phyloP scores from a whole-genome alignment of 2,888 invertebrate genomes.

The Troilus luridus region DNA sequence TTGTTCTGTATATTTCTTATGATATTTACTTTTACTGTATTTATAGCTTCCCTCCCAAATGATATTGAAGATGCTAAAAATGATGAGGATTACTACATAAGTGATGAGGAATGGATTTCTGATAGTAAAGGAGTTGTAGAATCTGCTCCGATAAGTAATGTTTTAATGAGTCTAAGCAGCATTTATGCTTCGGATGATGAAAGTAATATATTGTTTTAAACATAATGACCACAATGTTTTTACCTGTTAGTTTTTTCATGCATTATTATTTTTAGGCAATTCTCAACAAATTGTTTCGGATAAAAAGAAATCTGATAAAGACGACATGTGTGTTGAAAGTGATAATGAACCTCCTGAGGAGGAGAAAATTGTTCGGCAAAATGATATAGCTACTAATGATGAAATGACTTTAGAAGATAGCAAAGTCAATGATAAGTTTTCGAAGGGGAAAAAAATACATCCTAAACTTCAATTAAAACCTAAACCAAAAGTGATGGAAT shows the following conservation, averaged over 20 bases:
- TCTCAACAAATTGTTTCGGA: background rate
- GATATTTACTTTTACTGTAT: background rate
- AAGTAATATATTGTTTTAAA: conserved; percentile 50
- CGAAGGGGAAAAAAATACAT: conserved; percentile 28
- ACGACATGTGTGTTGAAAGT: conserved; percentile 54
- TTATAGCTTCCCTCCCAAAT: conserved; percentile 2
- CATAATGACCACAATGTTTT: background rate
- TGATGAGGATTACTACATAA: conserved; percentile 62
- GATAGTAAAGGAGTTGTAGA: conserved; percentile 8
- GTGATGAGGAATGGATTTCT: conserved; percentile 65
- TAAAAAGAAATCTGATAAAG: background rate
- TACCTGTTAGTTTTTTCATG: background rate
- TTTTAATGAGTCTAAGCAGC: conserved; percentile 61
- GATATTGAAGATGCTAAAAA: conserved; percentile 47
- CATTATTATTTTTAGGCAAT: background rate
- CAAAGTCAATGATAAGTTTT: background rate
- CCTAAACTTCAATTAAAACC: background rate
- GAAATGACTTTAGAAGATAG: background rate
- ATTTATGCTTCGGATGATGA: conserved; percentile 63
- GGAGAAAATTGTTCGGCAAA: conserved; percentile 16
- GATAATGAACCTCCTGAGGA: conserved; percentile 51
- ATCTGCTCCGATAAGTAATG: conserved; percentile 53
- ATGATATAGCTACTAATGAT: conserved; percentile 1
- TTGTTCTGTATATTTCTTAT: background rate
- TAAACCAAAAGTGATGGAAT: conserved; percentile 30